Percentiles rank a stretch among this genome's conserved stretches.
phyloP scores from a whole-genome alignment of 1,140 invertebrate genomes.

The Apis dorsata region DNA sequence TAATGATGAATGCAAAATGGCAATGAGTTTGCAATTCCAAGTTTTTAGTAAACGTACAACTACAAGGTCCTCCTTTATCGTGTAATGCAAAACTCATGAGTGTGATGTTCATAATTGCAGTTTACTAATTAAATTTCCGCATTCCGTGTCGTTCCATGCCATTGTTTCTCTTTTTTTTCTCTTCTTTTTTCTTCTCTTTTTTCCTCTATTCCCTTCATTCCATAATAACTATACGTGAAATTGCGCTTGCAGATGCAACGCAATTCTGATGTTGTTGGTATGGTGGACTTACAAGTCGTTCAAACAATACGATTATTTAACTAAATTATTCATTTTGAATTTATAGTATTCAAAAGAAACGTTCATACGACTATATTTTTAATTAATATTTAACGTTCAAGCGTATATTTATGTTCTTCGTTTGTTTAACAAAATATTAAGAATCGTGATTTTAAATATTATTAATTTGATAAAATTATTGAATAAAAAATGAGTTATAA shows the following conservation, averaged over 20 bases:
- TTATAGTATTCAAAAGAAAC: no score
- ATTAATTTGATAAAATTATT: no score
- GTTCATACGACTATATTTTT: no score
- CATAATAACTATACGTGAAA: not conserved
- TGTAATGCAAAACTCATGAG: not conserved
- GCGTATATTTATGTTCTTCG: no score
- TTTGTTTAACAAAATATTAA: no score
- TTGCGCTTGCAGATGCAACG: not conserved
- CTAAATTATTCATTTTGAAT: no score
- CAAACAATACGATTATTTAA: no score
- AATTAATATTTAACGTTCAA: no score
- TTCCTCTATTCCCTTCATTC: not conserved
- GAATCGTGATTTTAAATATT: no score
- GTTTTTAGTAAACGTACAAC: not conserved
- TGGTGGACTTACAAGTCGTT: no score
- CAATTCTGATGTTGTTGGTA: not conserved
- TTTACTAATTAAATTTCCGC: conserved; percentile 31
- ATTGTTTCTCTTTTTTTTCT: no score
- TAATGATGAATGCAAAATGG: not conserved
- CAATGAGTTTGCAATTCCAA: not conserved
- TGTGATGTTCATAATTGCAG: conserved; percentile 8
- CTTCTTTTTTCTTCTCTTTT: not conserved
- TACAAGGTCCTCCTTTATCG: not conserved
- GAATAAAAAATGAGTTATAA: no score
- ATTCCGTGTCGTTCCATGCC: not conserved